Conservation (phyloP, 2,888 invertebrate species). For the Drosophila falleni region DNA sequence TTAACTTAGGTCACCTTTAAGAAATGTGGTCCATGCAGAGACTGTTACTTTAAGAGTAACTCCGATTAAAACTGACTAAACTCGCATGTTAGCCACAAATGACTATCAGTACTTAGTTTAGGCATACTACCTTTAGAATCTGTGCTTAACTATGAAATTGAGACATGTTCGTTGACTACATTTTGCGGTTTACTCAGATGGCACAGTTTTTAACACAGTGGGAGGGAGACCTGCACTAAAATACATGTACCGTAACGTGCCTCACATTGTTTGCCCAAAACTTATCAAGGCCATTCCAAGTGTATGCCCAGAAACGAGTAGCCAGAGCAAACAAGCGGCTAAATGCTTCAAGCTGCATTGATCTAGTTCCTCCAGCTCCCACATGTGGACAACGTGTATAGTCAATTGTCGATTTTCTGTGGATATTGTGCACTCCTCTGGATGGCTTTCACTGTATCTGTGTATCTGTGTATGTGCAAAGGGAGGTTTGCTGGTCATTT, state of each 20-base stretch:
- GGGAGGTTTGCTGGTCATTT: conserved; percentile 61
- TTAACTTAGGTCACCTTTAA: conserved; percentile 21
- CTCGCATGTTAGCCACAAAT: conserved; percentile 17
- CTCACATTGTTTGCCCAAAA: conserved; percentile 72
- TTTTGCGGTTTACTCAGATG: conserved; percentile 63
- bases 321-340: conserved; percentile 51
- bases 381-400: conserved; percentile 39
- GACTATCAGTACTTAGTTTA: conserved; percentile 15
- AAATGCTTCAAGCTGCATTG: conserved; percentile 61
- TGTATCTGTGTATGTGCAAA: conserved; percentile 8
- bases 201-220: conserved; percentile 7
- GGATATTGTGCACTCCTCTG: conserved; percentile 14
- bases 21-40: not conserved
- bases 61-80: conserved; percentile 2
- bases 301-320: conserved; percentile 22
- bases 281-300: conserved; percentile 71
- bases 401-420: conserved; percentile 66
- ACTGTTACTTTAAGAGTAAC: not conserved
- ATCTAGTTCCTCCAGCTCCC: conserved; percentile 41
- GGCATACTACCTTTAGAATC: conserved; percentile 8
- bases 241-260: conserved; percentile 66
- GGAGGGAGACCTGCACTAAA: conserved; percentile 27
- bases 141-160: conserved; percentile 63
- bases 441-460: not conserved
- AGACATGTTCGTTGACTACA: conserved; percentile 73